Conservation (phyloP, 2,888 invertebrate genomes). For the Melanostoma scalare region DNA sequence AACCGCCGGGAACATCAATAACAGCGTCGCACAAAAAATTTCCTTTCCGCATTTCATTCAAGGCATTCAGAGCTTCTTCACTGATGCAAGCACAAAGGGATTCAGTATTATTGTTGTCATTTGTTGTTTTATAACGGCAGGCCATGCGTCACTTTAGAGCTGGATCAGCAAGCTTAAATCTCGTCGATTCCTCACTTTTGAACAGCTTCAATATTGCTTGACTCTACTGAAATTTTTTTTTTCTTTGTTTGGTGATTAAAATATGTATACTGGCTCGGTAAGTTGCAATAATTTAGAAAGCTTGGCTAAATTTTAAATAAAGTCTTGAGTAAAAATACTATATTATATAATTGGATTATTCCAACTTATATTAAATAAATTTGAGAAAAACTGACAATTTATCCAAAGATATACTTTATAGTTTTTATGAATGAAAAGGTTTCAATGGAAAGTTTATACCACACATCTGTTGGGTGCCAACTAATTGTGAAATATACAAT, state of each 20-base stretch:
- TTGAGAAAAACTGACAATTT: slow-evolving; percentile 54
- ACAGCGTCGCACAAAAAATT: slow-evolving; percentile 94
- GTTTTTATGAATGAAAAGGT: too few relatives aligned
- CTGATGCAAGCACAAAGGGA: slow-evolving; percentile 85
- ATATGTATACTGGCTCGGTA: neutral
- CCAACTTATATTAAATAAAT: slow-evolving; percentile 47
- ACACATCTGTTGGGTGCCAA: too few relatives aligned
- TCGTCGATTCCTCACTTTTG: too few relatives aligned
- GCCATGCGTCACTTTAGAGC: slow-evolving; percentile 35
- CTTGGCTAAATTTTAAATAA: slow-evolving; percentile 26
- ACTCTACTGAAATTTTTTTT: too few relatives aligned
- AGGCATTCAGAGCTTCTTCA: slow-evolving; percentile 91
- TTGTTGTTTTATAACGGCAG: slow-evolving; percentile 7
- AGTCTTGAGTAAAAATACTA: slow-evolving; percentile 25
- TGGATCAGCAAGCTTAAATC: neutral
- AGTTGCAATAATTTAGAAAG: slow-evolving; percentile 49
- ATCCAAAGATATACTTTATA: slow-evolving; percentile 16
- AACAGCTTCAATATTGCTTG: too few relatives aligned
- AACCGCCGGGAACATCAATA: slow-evolving; percentile 91
- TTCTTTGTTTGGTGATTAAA: too few relatives aligned
- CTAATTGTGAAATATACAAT: too few relatives aligned
- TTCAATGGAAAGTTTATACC: too few relatives aligned
- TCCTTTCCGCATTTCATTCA: slow-evolving; percentile 91
- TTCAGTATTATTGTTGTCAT: slow-evolving; percentile 68
- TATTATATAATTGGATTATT: slow-evolving; percentile 46